Evolutionary conservation across 2,797 vertebrate species (phyloP).

Genomic region (Serranus cabrilla): DNA sequence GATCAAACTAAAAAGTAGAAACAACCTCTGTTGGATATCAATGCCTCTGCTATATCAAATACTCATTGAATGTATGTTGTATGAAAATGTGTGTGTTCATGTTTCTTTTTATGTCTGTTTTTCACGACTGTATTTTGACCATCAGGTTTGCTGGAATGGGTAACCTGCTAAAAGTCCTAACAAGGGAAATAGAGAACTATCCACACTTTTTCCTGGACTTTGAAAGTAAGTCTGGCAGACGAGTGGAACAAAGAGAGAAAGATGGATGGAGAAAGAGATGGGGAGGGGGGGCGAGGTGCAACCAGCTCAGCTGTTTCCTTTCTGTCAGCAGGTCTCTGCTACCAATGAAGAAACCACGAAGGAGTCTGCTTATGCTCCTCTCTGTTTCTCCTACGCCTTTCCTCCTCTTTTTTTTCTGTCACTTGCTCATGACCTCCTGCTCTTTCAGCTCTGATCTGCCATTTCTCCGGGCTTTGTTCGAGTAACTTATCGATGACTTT

Average conservation of each 20-base stretch:
- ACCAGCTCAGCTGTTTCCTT: slow-evolving; percentile 54
- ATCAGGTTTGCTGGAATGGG: slow-evolving; percentile 99
- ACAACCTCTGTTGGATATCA: slow-evolving; percentile 21
- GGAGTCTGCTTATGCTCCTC: slow-evolving; percentile 37
- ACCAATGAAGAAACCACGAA: slow-evolving; percentile 19
- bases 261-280: slow-evolving; percentile 40
- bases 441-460: slow-evolving; percentile 40
- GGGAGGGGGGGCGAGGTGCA: background rate
- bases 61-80: background rate
- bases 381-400: slow-evolving; percentile 54
- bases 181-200: slow-evolving; percentile 99
- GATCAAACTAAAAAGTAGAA: background rate
- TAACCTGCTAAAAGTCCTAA: slow-evolving; percentile 99
- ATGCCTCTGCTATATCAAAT: background rate
- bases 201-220: slow-evolving; percentile 99
- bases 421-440: slow-evolving; percentile 16
- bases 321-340: slow-evolving; percentile 61
- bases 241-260: slow-evolving; percentile 40
- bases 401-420: slow-evolving; percentile 52
- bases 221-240: slow-evolving; percentile 96
- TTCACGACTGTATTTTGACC: slow-evolving; percentile 81
- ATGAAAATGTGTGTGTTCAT: background rate
- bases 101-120: slow-evolving; percentile 39
- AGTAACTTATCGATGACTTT: slow-evolving; percentile 57
- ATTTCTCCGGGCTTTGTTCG: slow-evolving; percentile 3